A percentile compares a stretch with the other conserved stretches of the same genome.
Evolutionary conservation across 2,113 vertebrate genomes (phyloP).

Genomic region (Oreotragus oreotragus): DNA sequence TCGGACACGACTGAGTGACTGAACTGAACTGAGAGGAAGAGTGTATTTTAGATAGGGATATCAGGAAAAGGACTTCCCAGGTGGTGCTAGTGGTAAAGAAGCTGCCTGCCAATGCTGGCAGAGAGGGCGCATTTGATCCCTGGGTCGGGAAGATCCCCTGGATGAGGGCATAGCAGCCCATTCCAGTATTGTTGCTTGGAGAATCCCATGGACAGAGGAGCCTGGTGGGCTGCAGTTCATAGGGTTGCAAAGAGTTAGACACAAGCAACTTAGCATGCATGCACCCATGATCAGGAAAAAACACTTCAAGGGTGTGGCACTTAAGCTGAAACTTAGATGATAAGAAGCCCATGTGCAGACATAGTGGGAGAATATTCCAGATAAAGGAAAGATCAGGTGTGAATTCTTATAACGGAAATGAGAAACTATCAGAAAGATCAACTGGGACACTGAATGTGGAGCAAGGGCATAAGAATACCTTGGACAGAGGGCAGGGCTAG

Average conservation of each 20-base stretch:
- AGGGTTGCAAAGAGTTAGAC: not conserved
- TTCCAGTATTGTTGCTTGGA: not conserved
- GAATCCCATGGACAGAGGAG: not conserved
- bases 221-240: not conserved
- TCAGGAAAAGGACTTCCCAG: not conserved
- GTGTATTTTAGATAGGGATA: not conserved
- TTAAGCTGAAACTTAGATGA: not conserved
- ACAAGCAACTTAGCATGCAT: not conserved
- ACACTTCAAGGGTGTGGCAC: not conserved
- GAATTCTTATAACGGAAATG: not conserved
- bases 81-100: not conserved
- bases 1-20: rapidly evolving
- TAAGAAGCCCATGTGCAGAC: not conserved
- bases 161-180: not conserved
- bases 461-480: not conserved
- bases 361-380: not conserved
- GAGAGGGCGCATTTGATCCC: not conserved
- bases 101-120: not conserved
- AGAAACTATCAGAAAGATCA: not conserved
- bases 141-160: not conserved
- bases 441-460: not conserved
- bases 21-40: not conserved
- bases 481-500: not conserved
- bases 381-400: not conserved
- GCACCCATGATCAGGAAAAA: not conserved